phyloP scores from a whole-genome alignment of 2,113 vertebrate species.

The Astatotilapia flaviijosephi region DNA sequence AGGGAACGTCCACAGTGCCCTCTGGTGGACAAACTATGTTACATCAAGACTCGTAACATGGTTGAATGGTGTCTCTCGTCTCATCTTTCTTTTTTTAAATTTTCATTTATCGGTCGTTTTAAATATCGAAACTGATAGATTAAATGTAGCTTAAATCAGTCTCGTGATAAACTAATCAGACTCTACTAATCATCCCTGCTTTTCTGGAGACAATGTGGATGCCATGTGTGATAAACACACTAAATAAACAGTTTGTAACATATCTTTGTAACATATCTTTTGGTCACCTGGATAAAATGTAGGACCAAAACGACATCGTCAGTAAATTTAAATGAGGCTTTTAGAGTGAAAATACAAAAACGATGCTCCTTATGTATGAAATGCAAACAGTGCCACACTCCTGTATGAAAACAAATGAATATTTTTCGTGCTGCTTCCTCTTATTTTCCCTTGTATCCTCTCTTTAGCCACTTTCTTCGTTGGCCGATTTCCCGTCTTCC shows the following conservation, averaged over 20 bases:
- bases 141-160: not conserved
- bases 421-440: not conserved
- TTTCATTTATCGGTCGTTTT: not conserved
- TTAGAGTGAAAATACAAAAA: not conserved
- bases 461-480: not conserved
- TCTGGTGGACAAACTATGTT: not conserved
- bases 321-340: not conserved
- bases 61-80: not conserved
- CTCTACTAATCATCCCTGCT: not conserved
- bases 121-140: not conserved
- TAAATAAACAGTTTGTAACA: not conserved
- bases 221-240: not conserved
- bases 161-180: fast-evolving
- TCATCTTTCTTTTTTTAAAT: not conserved
- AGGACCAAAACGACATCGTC: not conserved
- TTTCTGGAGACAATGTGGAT: not conserved
- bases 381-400: not conserved
- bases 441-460: not conserved
- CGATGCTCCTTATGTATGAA: not conserved
- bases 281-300: not conserved
- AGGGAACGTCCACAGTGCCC: not conserved
- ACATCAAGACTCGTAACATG: not conserved
- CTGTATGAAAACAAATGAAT: not conserved
- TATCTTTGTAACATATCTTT: not conserved
- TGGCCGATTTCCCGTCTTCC: not conserved